These are phyloP conservation scores for Ardeotis arabs DNA, from an alignment of 2,113 vertebrate genomes.

Conservation along the genomic window DNA sequence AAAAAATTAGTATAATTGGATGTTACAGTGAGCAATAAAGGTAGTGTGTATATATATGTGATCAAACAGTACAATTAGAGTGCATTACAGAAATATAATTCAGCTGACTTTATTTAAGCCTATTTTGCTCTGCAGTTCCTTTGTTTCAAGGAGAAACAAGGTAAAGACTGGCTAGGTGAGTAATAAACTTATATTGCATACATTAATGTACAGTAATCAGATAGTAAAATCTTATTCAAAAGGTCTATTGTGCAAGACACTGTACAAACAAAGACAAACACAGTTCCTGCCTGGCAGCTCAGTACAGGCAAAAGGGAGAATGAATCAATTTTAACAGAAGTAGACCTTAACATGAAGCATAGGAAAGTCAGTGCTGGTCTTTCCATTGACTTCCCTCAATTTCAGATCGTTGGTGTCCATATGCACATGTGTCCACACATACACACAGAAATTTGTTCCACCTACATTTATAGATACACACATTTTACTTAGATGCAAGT, in stretches of 20 bases:
- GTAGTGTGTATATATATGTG: background rate
- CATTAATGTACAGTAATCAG: background rate
- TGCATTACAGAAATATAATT: background rate
- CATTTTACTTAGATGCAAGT: background rate
- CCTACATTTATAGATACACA: background rate
- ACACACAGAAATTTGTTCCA: background rate
- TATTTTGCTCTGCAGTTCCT: background rate
- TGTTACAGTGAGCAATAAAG: background rate
- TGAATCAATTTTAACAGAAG: background rate
- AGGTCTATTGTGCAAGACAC: slow-evolving; percentile 2
- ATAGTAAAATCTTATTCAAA: background rate
- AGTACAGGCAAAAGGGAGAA: background rate
- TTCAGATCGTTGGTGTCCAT: background rate
- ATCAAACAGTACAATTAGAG: background rate
- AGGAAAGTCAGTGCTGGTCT: background rate
- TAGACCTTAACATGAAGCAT: background rate
- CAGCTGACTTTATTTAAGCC: background rate
- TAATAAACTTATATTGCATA: background rate
- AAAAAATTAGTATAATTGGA: background rate
- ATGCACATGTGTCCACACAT: background rate
- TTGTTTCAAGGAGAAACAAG: slow-evolving; percentile 3
- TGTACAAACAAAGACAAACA: background rate
- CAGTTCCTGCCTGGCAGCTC: background rate
- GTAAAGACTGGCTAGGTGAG: slow-evolving; percentile 16
- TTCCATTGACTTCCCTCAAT: background rate